These are phyloP conservation scores for Sebastes ruberrimus DNA, from an alignment of 2,797 vertebrate genomes.

Conservation along the genomic window DNA sequence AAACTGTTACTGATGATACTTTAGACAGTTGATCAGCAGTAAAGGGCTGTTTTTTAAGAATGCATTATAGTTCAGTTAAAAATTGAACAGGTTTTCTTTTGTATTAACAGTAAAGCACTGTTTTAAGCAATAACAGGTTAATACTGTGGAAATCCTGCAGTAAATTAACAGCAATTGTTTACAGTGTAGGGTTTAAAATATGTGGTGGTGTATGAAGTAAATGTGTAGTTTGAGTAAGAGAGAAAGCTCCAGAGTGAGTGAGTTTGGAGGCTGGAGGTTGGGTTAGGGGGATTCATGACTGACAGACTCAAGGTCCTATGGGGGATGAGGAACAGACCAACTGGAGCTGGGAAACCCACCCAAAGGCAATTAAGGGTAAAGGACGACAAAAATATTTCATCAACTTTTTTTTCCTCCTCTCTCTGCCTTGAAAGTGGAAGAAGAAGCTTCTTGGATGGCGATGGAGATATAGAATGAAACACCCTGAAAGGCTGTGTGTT, in stretches of 20 bases:
- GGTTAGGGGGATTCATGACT: constrained; percentile 69
- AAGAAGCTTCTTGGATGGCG: constrained; percentile 36
- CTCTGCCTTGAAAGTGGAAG: constrained; percentile 29
- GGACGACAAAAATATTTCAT: constrained; percentile 88
- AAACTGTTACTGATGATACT: too few species aligned
- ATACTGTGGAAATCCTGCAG: too few species aligned
- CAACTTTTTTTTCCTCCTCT: constrained; percentile 77
- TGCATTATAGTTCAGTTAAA: too few species aligned
- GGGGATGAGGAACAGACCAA: constrained; percentile 68
- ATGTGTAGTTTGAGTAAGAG: constrained; percentile 27
- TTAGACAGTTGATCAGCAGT: too few species aligned
- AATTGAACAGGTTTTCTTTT: too few species aligned
- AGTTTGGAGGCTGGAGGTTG: constrained; percentile 32
- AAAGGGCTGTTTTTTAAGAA: too few species aligned
- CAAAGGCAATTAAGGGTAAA: constrained; percentile 89
- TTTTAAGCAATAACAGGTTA: too few species aligned
- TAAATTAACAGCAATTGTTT: too few species aligned
- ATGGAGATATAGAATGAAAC: constrained; percentile 41
- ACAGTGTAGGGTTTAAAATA: not conserved
- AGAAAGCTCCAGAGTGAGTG: constrained; percentile 51
- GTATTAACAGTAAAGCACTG: too few species aligned
- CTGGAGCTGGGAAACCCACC: constrained; percentile 77
- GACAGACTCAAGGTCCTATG: constrained; percentile 75
- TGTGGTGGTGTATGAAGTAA: not conserved
- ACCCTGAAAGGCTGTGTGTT: not conserved